A percentile compares a stretch with the other conserved stretches of the same genome.
Conservation (phyloP, 1,140 invertebrate species). For the Apis dorsata region DNA sequence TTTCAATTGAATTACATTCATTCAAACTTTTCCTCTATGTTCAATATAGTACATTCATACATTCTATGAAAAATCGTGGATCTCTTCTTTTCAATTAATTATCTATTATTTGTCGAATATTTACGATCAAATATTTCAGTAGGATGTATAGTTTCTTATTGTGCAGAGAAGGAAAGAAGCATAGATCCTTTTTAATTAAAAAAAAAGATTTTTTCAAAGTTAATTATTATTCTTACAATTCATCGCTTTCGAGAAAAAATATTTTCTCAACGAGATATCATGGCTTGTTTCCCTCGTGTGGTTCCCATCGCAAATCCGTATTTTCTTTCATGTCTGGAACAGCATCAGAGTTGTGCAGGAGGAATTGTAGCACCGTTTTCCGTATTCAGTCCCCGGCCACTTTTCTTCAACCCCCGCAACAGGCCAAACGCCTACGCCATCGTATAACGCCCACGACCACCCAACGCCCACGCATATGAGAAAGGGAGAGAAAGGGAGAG, state of each 20-base stretch:
- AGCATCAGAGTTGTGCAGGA: not conserved
- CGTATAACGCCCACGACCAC: slow-evolving; percentile 25
- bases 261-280: not conserved
- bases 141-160: too few species aligned
- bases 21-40: too few species aligned
- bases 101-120: too few species aligned
- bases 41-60: too few species aligned
- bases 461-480: slow-evolving; percentile 13
- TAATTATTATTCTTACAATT: not conserved
- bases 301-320: slow-evolving; percentile 1
- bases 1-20: too few species aligned
- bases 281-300: not conserved
- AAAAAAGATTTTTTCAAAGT: not conserved
- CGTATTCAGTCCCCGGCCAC: slow-evolving; percentile 47
- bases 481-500: not conserved
- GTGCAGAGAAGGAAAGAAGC: too few species aligned
- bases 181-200: not conserved
- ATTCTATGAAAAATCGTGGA: too few species aligned
- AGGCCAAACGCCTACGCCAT: slow-evolving; percentile 49
- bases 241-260: not conserved
- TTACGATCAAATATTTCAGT: too few species aligned
- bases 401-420: slow-evolving; percentile 53
- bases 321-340: not conserved
- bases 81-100: too few species aligned
- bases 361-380: slow-evolving; percentile 23